phyloP scores from a whole-genome alignment of 1,140 invertebrate species.

The Eumaeus atala region DNA sequence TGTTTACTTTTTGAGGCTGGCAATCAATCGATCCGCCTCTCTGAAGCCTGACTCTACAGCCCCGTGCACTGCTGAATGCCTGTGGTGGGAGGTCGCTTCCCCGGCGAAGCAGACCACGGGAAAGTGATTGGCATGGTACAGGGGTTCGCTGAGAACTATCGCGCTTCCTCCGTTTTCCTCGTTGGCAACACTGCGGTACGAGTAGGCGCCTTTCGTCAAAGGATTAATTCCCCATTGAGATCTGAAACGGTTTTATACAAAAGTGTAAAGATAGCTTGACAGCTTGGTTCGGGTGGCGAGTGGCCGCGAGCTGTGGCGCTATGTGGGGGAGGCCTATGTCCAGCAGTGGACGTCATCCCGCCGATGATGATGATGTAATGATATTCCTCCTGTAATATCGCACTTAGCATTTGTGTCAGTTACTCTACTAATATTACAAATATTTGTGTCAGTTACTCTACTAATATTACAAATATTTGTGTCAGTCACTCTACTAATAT shows the following conservation, averaged over 20 bases:
- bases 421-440: too few species aligned
- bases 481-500: too few species aligned
- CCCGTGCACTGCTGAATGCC: slow-evolving; percentile 87
- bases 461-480: too few species aligned
- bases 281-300: too few species aligned
- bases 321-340: too few species aligned
- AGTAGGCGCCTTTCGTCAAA: slow-evolving; percentile 81
- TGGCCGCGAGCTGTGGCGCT: too few species aligned
- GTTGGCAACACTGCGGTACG: slow-evolving; percentile 77
- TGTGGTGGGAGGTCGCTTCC: slow-evolving; percentile 80
- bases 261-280: too few species aligned
- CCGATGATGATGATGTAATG: too few species aligned
- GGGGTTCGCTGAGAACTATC: slow-evolving; percentile 74
- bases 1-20: slow-evolving; percentile 35
- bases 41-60: slow-evolving; percentile 85
- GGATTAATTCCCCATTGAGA: slow-evolving; percentile 81
- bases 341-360: too few species aligned
- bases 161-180: slow-evolving; percentile 71
- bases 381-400: too few species aligned
- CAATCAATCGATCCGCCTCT: slow-evolving; percentile 80
- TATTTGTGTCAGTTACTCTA: too few species aligned
- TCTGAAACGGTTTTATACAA: slow-evolving; percentile 59
- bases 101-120: slow-evolving; percentile 82
- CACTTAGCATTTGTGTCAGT: too few species aligned
- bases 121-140: slow-evolving; percentile 64